Evolutionary conservation across 23 tunicate species (phyloP).

Genomic region (Trididemnum clinides): DNA sequence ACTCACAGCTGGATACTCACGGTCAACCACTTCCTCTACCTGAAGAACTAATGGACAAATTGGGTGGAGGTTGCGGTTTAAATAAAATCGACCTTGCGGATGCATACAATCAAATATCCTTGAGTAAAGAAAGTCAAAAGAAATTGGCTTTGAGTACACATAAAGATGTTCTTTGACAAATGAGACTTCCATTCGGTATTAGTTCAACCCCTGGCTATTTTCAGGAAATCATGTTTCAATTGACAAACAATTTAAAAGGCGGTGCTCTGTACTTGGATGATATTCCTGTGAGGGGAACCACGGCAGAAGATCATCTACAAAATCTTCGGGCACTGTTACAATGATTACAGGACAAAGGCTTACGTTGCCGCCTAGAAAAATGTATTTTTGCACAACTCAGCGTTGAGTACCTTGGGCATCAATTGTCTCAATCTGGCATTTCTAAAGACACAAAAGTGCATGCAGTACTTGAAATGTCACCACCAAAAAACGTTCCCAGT

Average conservation of each 20-base stretch:
- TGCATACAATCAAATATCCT: constrained; percentile 40
- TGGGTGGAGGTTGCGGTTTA: constrained; percentile 38
- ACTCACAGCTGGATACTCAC: constrained; percentile 30
- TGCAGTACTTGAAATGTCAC: constrained; percentile 42
- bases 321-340: constrained; percentile 23
- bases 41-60: constrained; percentile 32
- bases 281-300: constrained; percentile 27
- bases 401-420: constrained; percentile 37
- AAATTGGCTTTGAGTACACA: constrained; percentile 50
- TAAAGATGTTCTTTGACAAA: constrained; percentile 12
- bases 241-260: constrained; percentile 19
- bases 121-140: constrained; percentile 36
- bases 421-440: constrained; percentile 8
- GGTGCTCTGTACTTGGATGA: constrained; percentile 46
- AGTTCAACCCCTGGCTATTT: constrained; percentile 35
- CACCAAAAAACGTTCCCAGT: not conserved
- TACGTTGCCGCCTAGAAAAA: constrained; percentile 43
- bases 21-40: constrained; percentile 34
- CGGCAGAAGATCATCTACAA: constrained; percentile 21
- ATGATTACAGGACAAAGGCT: constrained; percentile 23
- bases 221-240: constrained; percentile 34
- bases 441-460: constrained; percentile 24
- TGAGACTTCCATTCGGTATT: constrained; percentile 28
- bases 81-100: constrained; percentile 48
- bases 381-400: constrained; percentile 34